phyloP scores from a whole-genome alignment of 2,113 vertebrate genomes.

The Saimiri boliviensis region DNA sequence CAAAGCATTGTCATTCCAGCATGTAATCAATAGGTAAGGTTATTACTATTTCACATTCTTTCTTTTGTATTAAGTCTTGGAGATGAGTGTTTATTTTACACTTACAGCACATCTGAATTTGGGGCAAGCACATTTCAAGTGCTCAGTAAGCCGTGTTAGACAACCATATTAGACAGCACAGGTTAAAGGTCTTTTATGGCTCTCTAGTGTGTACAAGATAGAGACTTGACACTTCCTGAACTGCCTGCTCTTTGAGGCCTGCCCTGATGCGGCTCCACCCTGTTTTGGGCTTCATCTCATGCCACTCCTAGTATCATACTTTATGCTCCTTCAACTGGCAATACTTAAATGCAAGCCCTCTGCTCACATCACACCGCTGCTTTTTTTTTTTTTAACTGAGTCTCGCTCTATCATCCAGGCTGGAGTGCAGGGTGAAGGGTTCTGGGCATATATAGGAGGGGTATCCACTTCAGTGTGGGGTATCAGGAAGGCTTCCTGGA shows the following conservation, averaged over 20 bases:
- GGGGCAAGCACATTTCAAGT: background rate
- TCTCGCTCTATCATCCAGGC: no score
- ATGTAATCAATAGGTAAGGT: background rate
- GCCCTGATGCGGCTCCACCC: background rate
- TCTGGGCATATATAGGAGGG: background rate
- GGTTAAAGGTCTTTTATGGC: background rate
- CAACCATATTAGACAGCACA: background rate
- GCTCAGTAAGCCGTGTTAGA: background rate
- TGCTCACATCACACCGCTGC: background rate
- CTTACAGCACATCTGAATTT: background rate
- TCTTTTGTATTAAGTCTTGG: background rate
- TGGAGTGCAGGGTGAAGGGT: background rate
- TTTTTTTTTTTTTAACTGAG: background rate
- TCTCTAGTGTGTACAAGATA: background rate
- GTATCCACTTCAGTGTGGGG: background rate
- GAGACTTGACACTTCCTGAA: background rate
- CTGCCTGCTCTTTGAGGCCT: background rate
- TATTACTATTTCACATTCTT: background rate
- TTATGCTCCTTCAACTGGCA: background rate
- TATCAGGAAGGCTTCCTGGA: background rate
- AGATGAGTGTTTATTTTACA: background rate
- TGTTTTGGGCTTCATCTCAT: background rate
- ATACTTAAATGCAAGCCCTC: background rate
- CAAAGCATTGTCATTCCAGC: background rate
- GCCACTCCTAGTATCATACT: background rate